Base-by-base conservation (phyloP, 2,888 invertebrate genomes). In the Cabera pusaria region DNA sequence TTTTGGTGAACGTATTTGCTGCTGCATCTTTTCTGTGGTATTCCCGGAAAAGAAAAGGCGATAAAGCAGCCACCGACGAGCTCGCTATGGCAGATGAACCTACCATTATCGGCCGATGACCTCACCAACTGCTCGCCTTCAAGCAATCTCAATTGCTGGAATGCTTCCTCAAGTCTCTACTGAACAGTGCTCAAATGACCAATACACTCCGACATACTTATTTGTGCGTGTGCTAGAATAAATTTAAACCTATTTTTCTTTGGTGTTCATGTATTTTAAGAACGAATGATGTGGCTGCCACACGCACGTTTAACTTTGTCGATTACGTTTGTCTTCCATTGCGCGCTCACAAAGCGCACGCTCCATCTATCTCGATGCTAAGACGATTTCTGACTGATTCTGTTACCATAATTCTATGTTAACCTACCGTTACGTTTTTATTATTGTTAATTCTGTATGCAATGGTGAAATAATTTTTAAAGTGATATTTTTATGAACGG, bases 81-180 rank as follows among this genome's bases (percentile, higher is more conserved):
- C 87, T 95, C 20, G 96, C 94, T 0, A 93, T 94, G 92, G 96
- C 94, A 2, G 96, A 97, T 59, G 96, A 96, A 62, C 95, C 96
- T 0, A 94, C 95, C 21, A 94, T 94, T 64, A 94, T 96, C 48
- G 92, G 92, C 58, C 91, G 92, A 91, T 92, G 89, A 90, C 87
- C 72, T 55, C 59, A 56, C 59, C 52, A 54, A 38, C 56, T 12
- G 31, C 18, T 28, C 29, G 51, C 47, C 44, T 61, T 69, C 58
- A 64, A 58, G 49, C 65, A 52, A 44, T 57, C 44, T 38, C 46
- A 39, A 59, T 64, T 70, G 66, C 64, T 55, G 59, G 62, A 70
- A 68, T 59, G 65, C 66, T 74, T 79, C 61, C 62, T 70, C 63
- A 70, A 72, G 56, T 75, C 72, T 78, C 65, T 77, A 75, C 83